Base-by-base conservation (phyloP, 2,797 vertebrate species). In the Benthosema pterotum region DNA sequence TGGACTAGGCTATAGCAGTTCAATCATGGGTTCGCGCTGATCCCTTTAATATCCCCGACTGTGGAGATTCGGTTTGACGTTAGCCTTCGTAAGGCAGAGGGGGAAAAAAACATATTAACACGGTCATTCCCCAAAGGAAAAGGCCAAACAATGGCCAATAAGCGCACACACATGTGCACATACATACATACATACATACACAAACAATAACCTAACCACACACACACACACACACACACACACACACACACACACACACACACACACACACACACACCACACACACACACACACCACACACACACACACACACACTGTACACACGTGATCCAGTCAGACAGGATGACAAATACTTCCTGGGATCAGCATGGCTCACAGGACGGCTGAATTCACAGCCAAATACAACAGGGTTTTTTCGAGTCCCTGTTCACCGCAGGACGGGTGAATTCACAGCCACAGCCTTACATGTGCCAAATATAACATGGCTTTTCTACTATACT, bases 261-360 rank as follows among this genome's bases (percentile, higher is more conserved):
- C 42, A 65, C 51, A 46, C 22, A 59, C 42, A 25, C 69, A 75
- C 46, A 63, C 64, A 69, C 60, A 55, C 45, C 22, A 64, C 22
- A 22, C n/a, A 46, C 55, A 64, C 62, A 61, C 56, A 64, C 11
- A 60, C 18, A 57, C 55, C 28, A 56, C 65, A 51, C n/a, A 12
- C 22, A 42, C 57, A 15, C 43, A 25, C 42, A 42, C 51, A 32
- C 28, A 53, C 13, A 53, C 14, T n/a, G 60, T 28, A 38, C 49
- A 49, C 3, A 43, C 43, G 56, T 16, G 48, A 42, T 28, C 18
- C 11, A 42, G 51, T 8, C 9, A 75, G 75, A 76, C 73, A 84
- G 77, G 71, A 87, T 87, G 84, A 86, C 80, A 75, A 90, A 88
- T 84, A 72, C 80, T 81, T 66, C 57, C 74, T 74, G 79, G 63